Evolutionary conservation across 2,888 invertebrate species (phyloP).

Genomic region (Ectobius pallidus): DNA sequence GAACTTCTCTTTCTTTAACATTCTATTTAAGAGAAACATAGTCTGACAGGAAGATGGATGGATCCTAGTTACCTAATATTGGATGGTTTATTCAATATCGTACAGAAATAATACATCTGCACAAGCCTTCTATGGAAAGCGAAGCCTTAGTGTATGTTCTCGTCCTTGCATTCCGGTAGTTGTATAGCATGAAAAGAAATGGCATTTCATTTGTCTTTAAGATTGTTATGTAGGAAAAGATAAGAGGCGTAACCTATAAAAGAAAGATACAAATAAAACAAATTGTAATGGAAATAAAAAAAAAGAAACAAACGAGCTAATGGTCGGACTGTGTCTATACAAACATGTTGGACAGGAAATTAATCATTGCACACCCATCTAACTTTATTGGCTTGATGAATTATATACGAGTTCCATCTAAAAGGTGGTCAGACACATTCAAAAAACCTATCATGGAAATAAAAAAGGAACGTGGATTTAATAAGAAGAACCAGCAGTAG

Average conservation of each 20-base stretch:
- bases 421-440: background rate
- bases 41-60: too few species aligned
- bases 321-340: background rate
- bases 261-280: constrained; percentile 4
- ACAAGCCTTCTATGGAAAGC: too few species aligned
- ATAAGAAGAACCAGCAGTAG: too few species aligned
- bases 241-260: background rate
- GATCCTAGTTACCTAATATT: too few species aligned
- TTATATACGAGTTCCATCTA: background rate
- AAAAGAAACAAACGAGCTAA: background rate
- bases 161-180: too few species aligned
- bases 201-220: constrained; percentile 1
- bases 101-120: too few species aligned
- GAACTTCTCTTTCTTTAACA: too few species aligned
- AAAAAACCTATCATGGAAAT: background rate
- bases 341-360: constrained; percentile 6
- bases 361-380: background rate
- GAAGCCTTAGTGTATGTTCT: too few species aligned
- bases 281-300: background rate
- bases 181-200: background rate
- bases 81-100: too few species aligned
- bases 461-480: background rate
- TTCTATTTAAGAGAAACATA: too few species aligned
- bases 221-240: background rate
- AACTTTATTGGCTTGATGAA: background rate